Base-by-base conservation (phyloP, 2,888 invertebrate genomes). In the Phaonia tiefii region DNA sequence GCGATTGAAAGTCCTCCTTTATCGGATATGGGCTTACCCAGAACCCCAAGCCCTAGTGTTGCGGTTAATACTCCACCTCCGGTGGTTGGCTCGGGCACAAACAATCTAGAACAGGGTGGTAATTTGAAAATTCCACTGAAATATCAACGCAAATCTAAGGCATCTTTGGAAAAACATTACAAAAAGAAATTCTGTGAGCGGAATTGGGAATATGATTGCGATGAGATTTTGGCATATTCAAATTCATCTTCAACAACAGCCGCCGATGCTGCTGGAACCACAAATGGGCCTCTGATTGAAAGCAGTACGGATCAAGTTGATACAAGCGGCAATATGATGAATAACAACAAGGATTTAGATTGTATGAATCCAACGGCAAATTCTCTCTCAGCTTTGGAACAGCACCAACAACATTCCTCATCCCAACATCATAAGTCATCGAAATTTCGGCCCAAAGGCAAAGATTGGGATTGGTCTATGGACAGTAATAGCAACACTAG, bases 141-240 rank as follows among this genome's bases (percentile, higher is more conserved):
- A 86, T 93, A 93, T 87, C 93, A 93, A 85, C 91, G 93, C 42
- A 92, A 93, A 84, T 90, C 90, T 1, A 91, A 89, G 80, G 81
- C 90, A 86, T 91, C 92, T 0, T 87, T 87, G 44, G 90, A 90
- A 74, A 93, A 94, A 85, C 95, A 95, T 91, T 96, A 96, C 91
- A 96, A 96, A 91, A 96, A 96, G 92, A 96, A 96, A 88, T 95
- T 95, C 91, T 96, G 96, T 91, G 95, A 95, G 93, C 87, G 95
- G 93, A 91, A 94, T 92, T 89, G 94, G 94, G 94, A 92, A 92
- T 91, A 89, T 76, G 89, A 90, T 79, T 89, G 89, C 73, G 89
- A 87, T 75, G 90, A 89, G 42, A 70, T 88, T 63, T 66, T 89
- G 78, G 85, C 87, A 13, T 88, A 88, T 78, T 88, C 89, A 3